phyloP scores from a whole-genome alignment of 2,888 invertebrate species.

The Oasisia sp. region DNA sequence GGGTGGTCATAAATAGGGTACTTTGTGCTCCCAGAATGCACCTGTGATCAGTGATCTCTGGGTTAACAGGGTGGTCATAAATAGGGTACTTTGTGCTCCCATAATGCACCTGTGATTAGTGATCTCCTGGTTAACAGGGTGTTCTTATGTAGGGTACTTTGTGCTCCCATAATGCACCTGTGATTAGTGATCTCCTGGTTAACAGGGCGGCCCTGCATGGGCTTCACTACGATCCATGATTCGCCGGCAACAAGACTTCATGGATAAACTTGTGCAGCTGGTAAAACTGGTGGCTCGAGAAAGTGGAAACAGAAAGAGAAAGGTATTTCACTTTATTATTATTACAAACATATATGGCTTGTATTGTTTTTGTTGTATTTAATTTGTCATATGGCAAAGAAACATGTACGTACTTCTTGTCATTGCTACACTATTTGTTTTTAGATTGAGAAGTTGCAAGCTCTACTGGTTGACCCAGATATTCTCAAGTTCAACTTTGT shows the following conservation, averaged over 20 bases:
- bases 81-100: too few species aligned
- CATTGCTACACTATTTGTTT: slow-evolving; percentile 35
- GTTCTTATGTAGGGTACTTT: too few species aligned
- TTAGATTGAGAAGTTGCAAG: slow-evolving; percentile 84
- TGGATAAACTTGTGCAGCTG: slow-evolving; percentile 87
- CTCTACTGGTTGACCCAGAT: slow-evolving; percentile 77
- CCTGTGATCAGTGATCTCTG: too few species aligned
- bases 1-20: too few species aligned
- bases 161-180: too few species aligned
- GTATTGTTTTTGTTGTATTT: neutral
- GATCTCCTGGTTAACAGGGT: neutral
- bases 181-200: neutral
- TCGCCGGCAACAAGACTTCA: slow-evolving; percentile 87
- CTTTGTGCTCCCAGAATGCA: too few species aligned
- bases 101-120: too few species aligned
- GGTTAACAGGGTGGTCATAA: too few species aligned
- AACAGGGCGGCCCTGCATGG: slow-evolving; percentile 60
- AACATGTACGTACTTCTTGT: neutral
- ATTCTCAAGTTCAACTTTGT: slow-evolving; percentile 71
- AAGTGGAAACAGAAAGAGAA: slow-evolving; percentile 89
- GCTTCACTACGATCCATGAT: slow-evolving; percentile 77
- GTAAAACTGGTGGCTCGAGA: slow-evolving; percentile 90
- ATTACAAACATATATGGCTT: too few species aligned
- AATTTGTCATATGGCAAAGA: neutral
- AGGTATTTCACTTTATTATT: slow-evolving; percentile 66